Evolutionary conservation across 2,113 vertebrate genomes (phyloP), one percentile per base, ranked within the genome.

Genomic region (Notarius lentiginosus): DNA sequence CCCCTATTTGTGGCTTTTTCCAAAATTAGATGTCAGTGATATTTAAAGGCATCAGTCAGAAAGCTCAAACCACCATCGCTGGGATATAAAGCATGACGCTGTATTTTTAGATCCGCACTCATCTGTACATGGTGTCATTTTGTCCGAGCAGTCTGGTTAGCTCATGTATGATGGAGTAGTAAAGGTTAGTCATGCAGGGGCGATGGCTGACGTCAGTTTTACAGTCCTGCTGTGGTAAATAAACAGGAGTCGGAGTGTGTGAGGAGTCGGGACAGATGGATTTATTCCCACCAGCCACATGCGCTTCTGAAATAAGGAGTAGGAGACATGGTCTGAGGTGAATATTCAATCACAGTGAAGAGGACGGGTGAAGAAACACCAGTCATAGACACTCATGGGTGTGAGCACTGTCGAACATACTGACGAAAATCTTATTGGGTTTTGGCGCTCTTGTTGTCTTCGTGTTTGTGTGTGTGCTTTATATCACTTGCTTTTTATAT

Each of bases 131-230:
- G 84, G 60, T 55, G 60, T 68, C 75, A 41, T 68, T 68, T 65
- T 66, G 83, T 34, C 17, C 22, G 24, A 56, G 70, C 30, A 49
- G 82, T 30, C 17, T 58, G 41, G 27, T 22, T n/a, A 51, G 83
- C 73, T 75, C 60, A 63, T 79, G 58, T 20, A 60, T 17, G 84
- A 65, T 80, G 61, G 61, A 56, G 51, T 66, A 68, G 47, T 79
- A 79, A 86, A 79, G 84, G 75, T 79, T 86, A 86, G 61, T 86
- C 84, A 86, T 86, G 51, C 10, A 56, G 68, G 75, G 61, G 49
- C 51, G 51, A 83, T 56, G 82, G 49, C 60, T 79, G 79, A 80
- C 55, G 79, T 80, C 79, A 41, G 60, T 55, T 41, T 20, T 80
- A 80, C 22, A 34, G 55, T 20, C n/a, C 79, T 60, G 53, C 15